A percentile compares a stretch with the other conserved stretches of the same genome.
Evolutionary conservation across 1,140 invertebrate species (phyloP).

Genomic region (Calycopis cecrops): DNA sequence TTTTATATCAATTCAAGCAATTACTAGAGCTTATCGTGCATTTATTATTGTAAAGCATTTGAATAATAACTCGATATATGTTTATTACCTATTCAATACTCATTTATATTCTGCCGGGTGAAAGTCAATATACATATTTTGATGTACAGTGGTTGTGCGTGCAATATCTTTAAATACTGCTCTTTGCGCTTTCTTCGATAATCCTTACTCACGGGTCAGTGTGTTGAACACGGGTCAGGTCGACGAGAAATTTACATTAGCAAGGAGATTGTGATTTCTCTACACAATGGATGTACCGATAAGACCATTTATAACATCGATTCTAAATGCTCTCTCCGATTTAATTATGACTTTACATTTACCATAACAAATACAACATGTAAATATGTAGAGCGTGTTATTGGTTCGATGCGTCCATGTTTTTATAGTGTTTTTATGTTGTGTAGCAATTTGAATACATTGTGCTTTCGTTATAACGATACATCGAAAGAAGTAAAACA

Average conservation of each 20-base stretch:
- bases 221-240: slow-evolving; percentile 40
- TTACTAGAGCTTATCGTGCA: slow-evolving; percentile 1
- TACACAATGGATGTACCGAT: slow-evolving; percentile 8
- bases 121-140: slow-evolving; percentile 11
- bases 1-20: neutral
- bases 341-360: slow-evolving; percentile 2
- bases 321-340: slow-evolving; percentile 7
- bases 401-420: slow-evolving; percentile 35
- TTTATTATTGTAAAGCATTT: slow-evolving; percentile 1
- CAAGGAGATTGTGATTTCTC: slow-evolving; percentile 56
- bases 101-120: slow-evolving; percentile 3
- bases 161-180: slow-evolving; percentile 13
- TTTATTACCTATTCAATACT: slow-evolving; percentile 6
- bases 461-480: slow-evolving; percentile 5
- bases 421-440: slow-evolving; percentile 10
- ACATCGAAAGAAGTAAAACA: slow-evolving; percentile 6
- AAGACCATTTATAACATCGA: slow-evolving; percentile 2
- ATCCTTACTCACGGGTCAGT: slow-evolving; percentile 46
- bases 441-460: slow-evolving; percentile 9
- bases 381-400: slow-evolving; percentile 10
- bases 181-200: slow-evolving; percentile 27
- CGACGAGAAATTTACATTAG: slow-evolving; percentile 51
- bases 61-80: slow-evolving; percentile 1
- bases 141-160: slow-evolving; percentile 6
- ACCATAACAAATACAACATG: neutral